Evolutionary conservation across 2,888 invertebrate genomes (phyloP).

Genomic region (Drosophila quinaria): DNA sequence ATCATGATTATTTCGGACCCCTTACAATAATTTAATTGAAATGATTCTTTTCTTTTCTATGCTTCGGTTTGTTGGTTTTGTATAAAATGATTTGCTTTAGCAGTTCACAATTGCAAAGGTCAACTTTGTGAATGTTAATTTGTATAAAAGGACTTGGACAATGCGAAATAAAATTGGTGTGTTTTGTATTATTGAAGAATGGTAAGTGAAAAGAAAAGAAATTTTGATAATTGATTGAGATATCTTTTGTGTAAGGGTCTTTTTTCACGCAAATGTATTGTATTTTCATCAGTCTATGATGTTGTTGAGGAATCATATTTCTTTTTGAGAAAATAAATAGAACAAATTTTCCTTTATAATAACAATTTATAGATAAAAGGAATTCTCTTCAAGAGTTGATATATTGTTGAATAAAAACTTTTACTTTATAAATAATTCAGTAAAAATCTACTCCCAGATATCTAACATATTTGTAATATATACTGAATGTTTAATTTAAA

Average conservation of each 20-base stretch:
- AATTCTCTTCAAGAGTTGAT: neutral
- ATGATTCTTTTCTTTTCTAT: neutral
- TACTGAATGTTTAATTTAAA: neutral
- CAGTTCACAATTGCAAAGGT: constrained; percentile 25
- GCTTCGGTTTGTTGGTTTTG: constrained; percentile 21
- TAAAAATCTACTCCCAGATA: no score
- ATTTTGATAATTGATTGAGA: constrained; percentile 6
- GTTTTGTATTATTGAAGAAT: constrained; percentile 4
- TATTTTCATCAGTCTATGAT: neutral
- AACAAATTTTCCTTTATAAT: neutral
- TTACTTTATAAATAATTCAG: neutral
- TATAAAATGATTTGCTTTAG: constrained; percentile 29
- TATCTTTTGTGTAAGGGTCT: constrained; percentile 1
- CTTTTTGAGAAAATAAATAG: neutral
- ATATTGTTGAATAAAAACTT: neutral
- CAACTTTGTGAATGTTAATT: constrained; percentile 41
- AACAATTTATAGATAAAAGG: neutral
- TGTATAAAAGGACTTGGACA: constrained; percentile 43
- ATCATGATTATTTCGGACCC: constrained; percentile 36
- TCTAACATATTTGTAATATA: no score
- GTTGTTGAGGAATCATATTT: neutral
- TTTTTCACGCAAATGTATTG: neutral
- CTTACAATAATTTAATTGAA: constrained; percentile 47
- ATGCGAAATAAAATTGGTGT: neutral
- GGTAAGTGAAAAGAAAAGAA: neutral